Conservation (phyloP, 1,140 invertebrate species). For the Cherax quadricarinatus region DNA sequence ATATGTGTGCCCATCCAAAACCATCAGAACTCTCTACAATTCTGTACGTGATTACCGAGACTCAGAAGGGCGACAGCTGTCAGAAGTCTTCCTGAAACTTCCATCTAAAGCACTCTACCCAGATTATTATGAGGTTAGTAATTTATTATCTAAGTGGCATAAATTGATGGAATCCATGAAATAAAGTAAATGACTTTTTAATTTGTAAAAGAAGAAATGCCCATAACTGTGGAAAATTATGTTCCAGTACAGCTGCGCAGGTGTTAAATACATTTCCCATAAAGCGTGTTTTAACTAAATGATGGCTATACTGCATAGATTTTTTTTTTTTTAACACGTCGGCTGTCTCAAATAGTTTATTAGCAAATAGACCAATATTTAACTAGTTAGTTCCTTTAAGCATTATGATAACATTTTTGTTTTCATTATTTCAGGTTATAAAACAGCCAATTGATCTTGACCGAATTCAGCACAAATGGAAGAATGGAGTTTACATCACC, state of each 20-base stretch:
- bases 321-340: too few species aligned
- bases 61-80: slow-evolving; percentile 49
- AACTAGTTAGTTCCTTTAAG: too few species aligned
- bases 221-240: too few species aligned
- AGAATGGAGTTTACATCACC: slow-evolving; percentile 86
- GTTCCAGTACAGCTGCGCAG: too few species aligned
- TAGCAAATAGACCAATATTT: too few species aligned
- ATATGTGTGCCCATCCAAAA: slow-evolving; percentile 22
- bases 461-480: slow-evolving; percentile 92
- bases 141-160: neutral
- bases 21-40: slow-evolving; percentile 40
- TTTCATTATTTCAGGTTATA: slow-evolving; percentile 85
- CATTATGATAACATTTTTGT: too few species aligned
- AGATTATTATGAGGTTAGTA: slow-evolving; percentile 65
- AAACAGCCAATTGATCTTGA: slow-evolving; percentile 98
- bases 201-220: too few species aligned
- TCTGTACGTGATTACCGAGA: slow-evolving; percentile 47
- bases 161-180: neutral
- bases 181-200: too few species aligned
- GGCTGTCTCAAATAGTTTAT: too few species aligned
- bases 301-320: too few species aligned
- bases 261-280: too few species aligned
- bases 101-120: slow-evolving; percentile 63
- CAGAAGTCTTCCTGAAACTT: slow-evolving; percentile 57
- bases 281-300: too few species aligned